Evolutionary conservation across 2,113 vertebrate genomes (phyloP), one percentile per base, ranked within the genome.

Genomic region (Pituophis catenifer): DNA sequence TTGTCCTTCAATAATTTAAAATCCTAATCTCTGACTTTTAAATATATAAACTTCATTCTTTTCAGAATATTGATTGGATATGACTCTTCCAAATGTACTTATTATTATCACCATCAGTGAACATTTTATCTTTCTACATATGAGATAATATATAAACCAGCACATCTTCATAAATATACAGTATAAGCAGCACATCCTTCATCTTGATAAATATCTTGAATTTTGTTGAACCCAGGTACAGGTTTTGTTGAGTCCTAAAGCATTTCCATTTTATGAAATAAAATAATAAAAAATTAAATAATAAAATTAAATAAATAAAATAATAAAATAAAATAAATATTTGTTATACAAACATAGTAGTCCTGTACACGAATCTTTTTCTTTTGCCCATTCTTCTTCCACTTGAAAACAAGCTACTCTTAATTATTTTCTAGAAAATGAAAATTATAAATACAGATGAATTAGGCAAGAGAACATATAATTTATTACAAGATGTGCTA

Each of bases 341-440:
- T 52, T 38, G 52, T 62, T 50, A 2, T 89, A 53, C 62, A 38
- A 21, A 33, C 38, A 57, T 59, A 48, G 23, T 81, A 57, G 85
- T 3, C 5, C 12, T 23, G 11, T 26, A 13, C 58, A 33, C 12
- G 12, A 92, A 92, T 12, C 15, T 48, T 50, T 33, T 3, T 44
- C 2, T 26, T 95, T 90, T 88, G 86, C 38, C 89, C 89, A 0
- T 93, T 15, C 70, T 92, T 95, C 55, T 93, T 88, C 26, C 55
- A 50, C 86, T 81, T 86, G 89, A 94, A 26, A 23, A 38, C 44
- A 91, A 4, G 90, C 86, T 92, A 70, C 0, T 92, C 58, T 87
- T 33, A 91, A 94, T 88, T 54, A 54, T 90, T 95, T 94, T 94
- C 90, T 86, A 95, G 24, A 57, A 90, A 93, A 94, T 92, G 59